phyloP scores from a whole-genome alignment of 2,888 invertebrate genomes.

The Caenorhabditis angaria region DNA sequence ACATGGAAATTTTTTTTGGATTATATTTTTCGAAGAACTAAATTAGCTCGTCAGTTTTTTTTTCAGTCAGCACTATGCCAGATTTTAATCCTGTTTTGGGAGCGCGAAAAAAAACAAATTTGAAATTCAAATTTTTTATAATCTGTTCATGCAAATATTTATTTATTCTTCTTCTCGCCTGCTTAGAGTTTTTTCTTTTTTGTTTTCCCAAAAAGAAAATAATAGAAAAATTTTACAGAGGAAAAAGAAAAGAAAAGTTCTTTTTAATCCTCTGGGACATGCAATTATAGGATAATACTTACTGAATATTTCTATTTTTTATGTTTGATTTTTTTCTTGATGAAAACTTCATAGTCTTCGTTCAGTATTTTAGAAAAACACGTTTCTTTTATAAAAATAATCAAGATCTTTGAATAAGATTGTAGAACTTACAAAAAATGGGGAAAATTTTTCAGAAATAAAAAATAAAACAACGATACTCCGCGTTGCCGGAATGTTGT shows the following conservation, averaged over 20 bases:
- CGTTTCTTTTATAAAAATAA: too few species aligned
- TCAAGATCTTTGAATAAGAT: too few species aligned
- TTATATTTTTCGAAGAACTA: not conserved
- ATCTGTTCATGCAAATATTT: not conserved
- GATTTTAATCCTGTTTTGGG: too few species aligned
- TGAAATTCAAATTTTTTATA: not conserved
- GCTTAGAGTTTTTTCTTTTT: not conserved
- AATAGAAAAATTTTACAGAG: too few species aligned
- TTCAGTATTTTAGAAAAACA: too few species aligned
- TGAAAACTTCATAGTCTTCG: too few species aligned
- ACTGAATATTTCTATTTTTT: not conserved
- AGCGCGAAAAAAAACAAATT: too few species aligned
- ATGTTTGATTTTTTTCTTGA: not conserved
- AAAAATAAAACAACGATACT: too few species aligned
- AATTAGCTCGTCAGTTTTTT: not conserved
- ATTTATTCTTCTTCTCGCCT: too few species aligned
- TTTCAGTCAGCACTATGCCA: not conserved
- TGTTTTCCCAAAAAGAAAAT: not conserved
- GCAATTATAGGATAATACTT: constrained; percentile 3
- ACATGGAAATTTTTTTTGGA: not conserved
- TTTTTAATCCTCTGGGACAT: not conserved
- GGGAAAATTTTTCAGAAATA: too few species aligned
- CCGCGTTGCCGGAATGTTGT: too few species aligned
- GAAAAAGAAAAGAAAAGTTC: not conserved
- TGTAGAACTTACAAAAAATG: too few species aligned